Conservation (phyloP, 1,140 invertebrate genomes). For the Augochlora pura region DNA sequence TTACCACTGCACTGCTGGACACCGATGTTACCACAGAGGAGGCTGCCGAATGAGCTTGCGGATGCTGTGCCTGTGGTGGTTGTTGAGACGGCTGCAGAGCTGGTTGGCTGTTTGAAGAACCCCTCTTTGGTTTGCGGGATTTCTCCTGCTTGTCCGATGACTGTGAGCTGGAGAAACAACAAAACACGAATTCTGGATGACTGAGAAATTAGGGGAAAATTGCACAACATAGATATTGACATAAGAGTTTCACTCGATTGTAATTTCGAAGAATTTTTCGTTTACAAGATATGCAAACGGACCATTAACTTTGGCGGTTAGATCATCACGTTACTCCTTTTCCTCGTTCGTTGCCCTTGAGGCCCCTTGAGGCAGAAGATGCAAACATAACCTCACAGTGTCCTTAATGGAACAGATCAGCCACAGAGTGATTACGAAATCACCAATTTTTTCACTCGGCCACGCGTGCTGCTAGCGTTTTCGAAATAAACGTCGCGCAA, state of each 20-base stretch:
- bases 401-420: slow-evolving; percentile 9
- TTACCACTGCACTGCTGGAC: slow-evolving; percentile 65
- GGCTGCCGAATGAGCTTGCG: slow-evolving; percentile 40
- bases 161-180: slow-evolving; percentile 73
- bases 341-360: slow-evolving; percentile 57
- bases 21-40: slow-evolving; percentile 57
- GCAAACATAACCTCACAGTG: slow-evolving; percentile 69
- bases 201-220: too few relatives aligned
- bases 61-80: slow-evolving; percentile 13
- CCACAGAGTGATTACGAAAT: not conserved
- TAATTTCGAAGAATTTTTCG: not conserved
- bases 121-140: slow-evolving; percentile 74
- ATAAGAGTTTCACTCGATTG: not conserved
- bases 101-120: slow-evolving; percentile 68
- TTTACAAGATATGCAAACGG: slow-evolving; percentile 6
- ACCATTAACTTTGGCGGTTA: slow-evolving; percentile 36
- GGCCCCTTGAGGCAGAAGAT: slow-evolving; percentile 55
- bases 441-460: not conserved
- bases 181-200: not conserved
- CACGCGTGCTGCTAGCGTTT: too few relatives aligned
- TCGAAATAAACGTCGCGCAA: not conserved
- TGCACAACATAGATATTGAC: too few relatives aligned
- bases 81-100: slow-evolving; percentile 50
- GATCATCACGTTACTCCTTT: slow-evolving; percentile 55
- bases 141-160: slow-evolving; percentile 78